Evolutionary conservation across 2,797 vertebrate species (phyloP), one percentile per base, ranked within the genome.

Genomic region (Morelia viridis): DNA sequence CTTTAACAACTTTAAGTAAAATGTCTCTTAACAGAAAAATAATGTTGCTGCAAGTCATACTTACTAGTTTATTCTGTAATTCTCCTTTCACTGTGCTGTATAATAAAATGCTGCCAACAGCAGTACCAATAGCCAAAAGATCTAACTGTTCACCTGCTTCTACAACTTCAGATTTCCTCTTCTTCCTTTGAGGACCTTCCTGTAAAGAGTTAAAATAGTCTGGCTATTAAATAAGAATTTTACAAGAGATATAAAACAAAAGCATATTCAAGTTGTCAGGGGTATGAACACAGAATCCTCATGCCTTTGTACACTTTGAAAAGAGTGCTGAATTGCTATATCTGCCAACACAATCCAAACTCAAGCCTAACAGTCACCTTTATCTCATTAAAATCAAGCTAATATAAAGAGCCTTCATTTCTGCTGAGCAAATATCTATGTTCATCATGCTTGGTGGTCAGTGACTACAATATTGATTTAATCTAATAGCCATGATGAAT

Each of bases 131-230:
- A 1, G 99, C 99, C 98, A 99, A 95, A 93, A 99, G 97, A 96
- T 99, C 99, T 56, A 98, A 96, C 95, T 98, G 98, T 94, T 97
- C 98, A 96, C 97, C 97, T 61, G 95, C 96, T 95, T 96, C 98
- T 84, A 60, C 96, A 5, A 93, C 97, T 96, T 99, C 99, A 0
- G 98, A 99, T 98, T 99, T 99, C 97, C 99, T 97, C 96, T 98
- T 99, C 98, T 99, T 99, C 97, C 98, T 98, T 97, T 98, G 99
- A 61, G 99, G 99, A 1, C 98, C 98, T 96, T 99, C 99, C 99
- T 99, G 90, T 91, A 93, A 94, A 28, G 68, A 50, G 95, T 2
- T 0, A 8, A 50, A 24, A 53, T 24, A 60, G 50, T 83, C 0
- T 87, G 15, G 19, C 13, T 92, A 60, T 80, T 80, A 19, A 1